A percentile compares a stretch with the other conserved stretches of the same genome.
These are phyloP conservation scores for Protobothrops mucrosquamatus DNA, from an alignment of 2,113 vertebrate species.

Conservation along the genomic window DNA sequence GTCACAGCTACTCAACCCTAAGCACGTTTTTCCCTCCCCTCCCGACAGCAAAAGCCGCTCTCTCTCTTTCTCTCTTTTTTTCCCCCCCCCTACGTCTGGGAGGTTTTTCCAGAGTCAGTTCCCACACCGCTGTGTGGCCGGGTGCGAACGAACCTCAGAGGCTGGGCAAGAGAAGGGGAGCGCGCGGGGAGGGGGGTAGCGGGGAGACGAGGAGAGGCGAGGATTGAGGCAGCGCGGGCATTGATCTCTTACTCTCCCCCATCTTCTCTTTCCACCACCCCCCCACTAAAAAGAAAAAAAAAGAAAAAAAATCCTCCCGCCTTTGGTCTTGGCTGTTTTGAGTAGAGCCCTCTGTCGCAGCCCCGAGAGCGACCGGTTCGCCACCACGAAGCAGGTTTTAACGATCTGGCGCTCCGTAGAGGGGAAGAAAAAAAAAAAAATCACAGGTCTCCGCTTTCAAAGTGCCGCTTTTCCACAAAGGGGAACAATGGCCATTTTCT, in stretches of 20 bases:
- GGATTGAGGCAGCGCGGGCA: slow-evolving; percentile 15
- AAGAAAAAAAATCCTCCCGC: neutral
- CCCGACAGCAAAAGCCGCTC: slow-evolving; percentile 27
- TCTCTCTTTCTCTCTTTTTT: neutral
- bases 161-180: slow-evolving; percentile 18
- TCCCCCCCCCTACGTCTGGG: slow-evolving; percentile 31
- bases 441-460: slow-evolving; percentile 17
- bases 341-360: slow-evolving; percentile 15
- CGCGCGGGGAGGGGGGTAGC: neutral
- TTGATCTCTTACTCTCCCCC: slow-evolving; percentile 29
- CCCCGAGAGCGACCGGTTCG: slow-evolving; percentile 50
- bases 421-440: neutral
- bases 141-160: slow-evolving; percentile 38
- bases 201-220: neutral
- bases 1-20: slow-evolving; percentile 45
- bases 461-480: slow-evolving; percentile 39
- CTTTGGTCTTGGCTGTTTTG: neutral
- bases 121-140: slow-evolving; percentile 41
- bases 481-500: slow-evolving; percentile 64
- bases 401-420: slow-evolving; percentile 28
- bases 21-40: slow-evolving; percentile 39
- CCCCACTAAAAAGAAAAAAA: neutral
- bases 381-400: slow-evolving; percentile 40
- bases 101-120: slow-evolving; percentile 39
- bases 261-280: neutral